phyloP scores from a whole-genome alignment of 2,797 vertebrate genomes.

The Molossus molossus region DNA sequence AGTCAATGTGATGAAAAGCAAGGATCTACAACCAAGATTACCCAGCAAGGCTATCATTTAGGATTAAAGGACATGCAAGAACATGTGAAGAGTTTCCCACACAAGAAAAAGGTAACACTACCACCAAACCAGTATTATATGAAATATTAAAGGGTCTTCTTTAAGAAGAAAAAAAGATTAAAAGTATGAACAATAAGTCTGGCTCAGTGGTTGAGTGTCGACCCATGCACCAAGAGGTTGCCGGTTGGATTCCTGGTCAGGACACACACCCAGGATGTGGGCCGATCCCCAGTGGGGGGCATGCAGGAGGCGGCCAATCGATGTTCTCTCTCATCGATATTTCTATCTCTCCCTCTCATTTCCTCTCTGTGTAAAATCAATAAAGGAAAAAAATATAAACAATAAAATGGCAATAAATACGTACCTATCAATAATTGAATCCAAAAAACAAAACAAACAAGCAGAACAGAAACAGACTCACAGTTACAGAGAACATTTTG shows the following conservation, averaged over 20 bases:
- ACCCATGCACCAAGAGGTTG: no score
- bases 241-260: no score
- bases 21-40: background rate
- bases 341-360: no score
- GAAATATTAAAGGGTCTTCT: background rate
- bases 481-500: background rate
- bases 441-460: background rate
- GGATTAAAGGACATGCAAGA: background rate
- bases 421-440: background rate
- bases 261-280: no score
- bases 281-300: no score
- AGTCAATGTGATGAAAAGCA: background rate
- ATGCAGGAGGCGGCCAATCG: no score
- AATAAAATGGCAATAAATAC: background rate
- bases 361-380: no score
- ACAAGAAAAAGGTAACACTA: background rate
- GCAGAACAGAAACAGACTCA: background rate
- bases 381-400: no score
- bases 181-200: background rate
- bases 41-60: background rate
- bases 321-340: no score
- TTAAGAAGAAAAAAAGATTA: background rate
- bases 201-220: no score
- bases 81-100: background rate
- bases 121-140: background rate